Conservation (phyloP, 2,797 vertebrate genomes). For the Odontamblyopus rebecca region DNA sequence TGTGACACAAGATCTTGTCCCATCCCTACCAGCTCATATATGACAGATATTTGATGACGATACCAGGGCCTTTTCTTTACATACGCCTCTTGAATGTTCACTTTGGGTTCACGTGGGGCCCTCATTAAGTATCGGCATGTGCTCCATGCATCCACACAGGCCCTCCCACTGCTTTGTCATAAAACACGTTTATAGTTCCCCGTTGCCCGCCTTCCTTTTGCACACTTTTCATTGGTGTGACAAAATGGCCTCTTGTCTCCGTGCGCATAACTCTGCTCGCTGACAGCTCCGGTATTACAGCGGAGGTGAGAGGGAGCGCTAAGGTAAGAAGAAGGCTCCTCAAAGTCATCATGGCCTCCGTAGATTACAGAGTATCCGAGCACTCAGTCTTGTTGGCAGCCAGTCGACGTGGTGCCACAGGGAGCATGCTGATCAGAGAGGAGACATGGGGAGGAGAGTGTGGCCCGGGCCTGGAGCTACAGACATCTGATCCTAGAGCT, state of each 20-base stretch:
- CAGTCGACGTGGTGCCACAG: conserved; percentile 23
- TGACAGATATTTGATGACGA: not conserved
- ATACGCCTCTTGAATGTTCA: conserved; percentile 20
- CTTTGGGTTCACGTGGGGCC: conserved; percentile 46
- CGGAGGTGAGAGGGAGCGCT: conserved; percentile 49
- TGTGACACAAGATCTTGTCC: too few relatives aligned
- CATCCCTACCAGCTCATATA: not conserved
- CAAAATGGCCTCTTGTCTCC: conserved; percentile 70
- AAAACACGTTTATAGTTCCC: conserved; percentile 77
- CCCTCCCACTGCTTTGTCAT: conserved; percentile 67
- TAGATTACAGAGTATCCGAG: conserved; percentile 73
- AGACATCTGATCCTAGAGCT: conserved; percentile 77
- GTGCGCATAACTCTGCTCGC: conserved; percentile 68
- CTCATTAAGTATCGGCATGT: conserved; percentile 77
- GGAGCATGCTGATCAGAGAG: conserved; percentile 61
- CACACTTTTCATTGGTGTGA: conserved; percentile 76
- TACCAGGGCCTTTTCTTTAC: not conserved
- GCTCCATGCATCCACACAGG: conserved; percentile 53
- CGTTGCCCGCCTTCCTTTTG: conserved; percentile 67
- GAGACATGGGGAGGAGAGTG: conserved; percentile 68
- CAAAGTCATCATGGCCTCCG: conserved; percentile 72
- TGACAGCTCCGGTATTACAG: conserved; percentile 70
- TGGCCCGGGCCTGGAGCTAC: conserved; percentile 64
- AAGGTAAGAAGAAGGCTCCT: conserved; percentile 65
- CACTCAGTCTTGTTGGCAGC: conserved; percentile 65